Base-by-base conservation (phyloP, 2,888 invertebrate species). In the Lydus trimaculatus region DNA sequence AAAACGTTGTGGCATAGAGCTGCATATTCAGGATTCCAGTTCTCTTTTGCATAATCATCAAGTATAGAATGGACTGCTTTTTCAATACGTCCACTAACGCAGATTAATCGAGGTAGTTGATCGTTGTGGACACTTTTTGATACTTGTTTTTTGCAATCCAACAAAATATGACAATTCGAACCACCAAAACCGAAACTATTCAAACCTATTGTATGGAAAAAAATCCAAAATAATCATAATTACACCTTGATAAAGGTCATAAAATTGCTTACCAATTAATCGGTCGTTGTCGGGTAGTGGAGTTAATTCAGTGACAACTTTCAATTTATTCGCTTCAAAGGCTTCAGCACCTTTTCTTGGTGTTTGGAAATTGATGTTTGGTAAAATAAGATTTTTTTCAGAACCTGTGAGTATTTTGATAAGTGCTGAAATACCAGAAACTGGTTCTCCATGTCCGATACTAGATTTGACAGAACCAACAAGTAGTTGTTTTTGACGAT, bases 381-480 rank as follows among this genome's bases (percentile, higher is more conserved):
- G 86, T 28, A 89, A 89, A 64, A 90, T 85, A 9, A 80, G 73
- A 20, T 86, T 85, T 58, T 85, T 83, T 76, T 89, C 87, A 33
- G 66, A 58, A 91, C 36, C 64, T 3, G 67, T 13, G 15, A 72
- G 6, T 1, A 86, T 89, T 85, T 91, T 91, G 1, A 88, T 87
- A 33, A 91, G 78, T 0, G 95, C 93, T 75, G 94, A 94, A 1
- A 96, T 86, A 11, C 96, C 94, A 5, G 94, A 93, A 0, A 91
- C 91, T 0, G 97, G 93, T 82, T 98, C 98, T 0, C 94, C 90
- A 84, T 98, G 98, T 0, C 98, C 98, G 83, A 97, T 88, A 84
- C 97, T 98, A 0, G 97, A 96, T 83, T 98, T 98, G 36, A 97
- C 91, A 0, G 97, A 95, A 2, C 98, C 98, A 69, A 98, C 93